Evolutionary conservation across 2,888 invertebrate species (phyloP), one percentile per base, ranked within the genome.

Genomic region (Nudaria mundana): DNA sequence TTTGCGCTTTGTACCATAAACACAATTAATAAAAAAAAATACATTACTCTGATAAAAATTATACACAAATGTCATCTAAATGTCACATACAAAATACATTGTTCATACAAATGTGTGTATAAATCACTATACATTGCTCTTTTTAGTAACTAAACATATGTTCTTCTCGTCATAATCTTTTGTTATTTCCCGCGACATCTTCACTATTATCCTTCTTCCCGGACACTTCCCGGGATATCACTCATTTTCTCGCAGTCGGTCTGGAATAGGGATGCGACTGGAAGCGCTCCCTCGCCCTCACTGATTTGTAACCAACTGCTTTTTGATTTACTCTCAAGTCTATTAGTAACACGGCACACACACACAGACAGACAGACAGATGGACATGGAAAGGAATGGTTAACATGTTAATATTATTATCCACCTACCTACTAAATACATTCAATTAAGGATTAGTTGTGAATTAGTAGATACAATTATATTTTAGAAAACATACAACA

Each of bases 271-370:
- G 86, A 25, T 86, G 86, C 11, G 62, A 55, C 59, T 74, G 76
- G 23, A 70, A 44, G 11, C 86, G 55, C 35, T 83, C 83, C 3
- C 86, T 55, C 48, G 76, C 73, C 2, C 85, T 65, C 45, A 84
- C 78, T 57, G 86, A 74, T 82, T 87, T 88, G 48, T 65, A 86
- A 78, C 86, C 86, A 38, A 86, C 84, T 76, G 81, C 68, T 48
- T 64, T 85, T 71, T 84, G 74, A 78, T 70, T 78, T 51, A 67
- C 48, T 62, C 62, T 65, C 38, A 48, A 42, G 33, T 68, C 81
- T 84, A 70, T 81, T 82, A 81, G 73, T 74, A 76, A 70, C 59
- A 35, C 40, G 56, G 56, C 45, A 32, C 14, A 26, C 28, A 55
- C 7, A 26, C 51, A 52, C 44, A 20, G 7, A 20, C 16, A 30